Evolutionary conservation across 1,140 invertebrate species (phyloP).

Genomic region (Panagrolaimus sp.): DNA sequence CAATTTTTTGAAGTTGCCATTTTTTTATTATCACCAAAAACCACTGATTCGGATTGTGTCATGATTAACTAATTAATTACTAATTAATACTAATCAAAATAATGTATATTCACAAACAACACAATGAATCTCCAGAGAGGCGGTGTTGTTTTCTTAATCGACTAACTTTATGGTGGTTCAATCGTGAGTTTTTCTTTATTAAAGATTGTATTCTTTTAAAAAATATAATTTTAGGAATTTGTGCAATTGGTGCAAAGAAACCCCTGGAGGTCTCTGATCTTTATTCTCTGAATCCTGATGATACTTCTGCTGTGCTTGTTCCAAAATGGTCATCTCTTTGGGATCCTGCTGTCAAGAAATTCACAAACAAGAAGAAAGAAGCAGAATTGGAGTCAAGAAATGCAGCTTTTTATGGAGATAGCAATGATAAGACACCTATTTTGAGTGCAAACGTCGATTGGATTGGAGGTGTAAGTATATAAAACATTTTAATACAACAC

Average conservation of each 20-base stretch:
- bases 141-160: constrained; percentile 49
- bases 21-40: too few species aligned
- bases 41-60: too few species aligned
- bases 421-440: background rate
- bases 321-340: constrained; percentile 49
- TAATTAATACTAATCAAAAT: too few species aligned
- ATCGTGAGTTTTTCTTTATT: too few species aligned
- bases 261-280: constrained; percentile 45
- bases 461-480: too few species aligned
- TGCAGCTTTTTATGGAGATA: background rate
- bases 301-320: constrained; percentile 37
- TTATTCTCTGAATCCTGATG: constrained; percentile 44
- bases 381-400: background rate
- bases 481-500: too few species aligned
- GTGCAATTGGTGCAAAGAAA: constrained; percentile 38
- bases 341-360: constrained; percentile 21
- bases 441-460: constrained; percentile 12
- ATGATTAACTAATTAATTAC: too few species aligned
- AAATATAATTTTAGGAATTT: too few species aligned
- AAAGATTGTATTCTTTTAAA: too few species aligned
- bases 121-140: constrained; percentile 48
- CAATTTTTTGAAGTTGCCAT: too few species aligned
- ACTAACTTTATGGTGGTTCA: constrained; percentile 54
- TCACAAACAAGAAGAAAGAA: background rate
- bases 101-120: too few species aligned